Conservation (phyloP, 2,888 invertebrate genomes). For the Diogma glabrata region DNA sequence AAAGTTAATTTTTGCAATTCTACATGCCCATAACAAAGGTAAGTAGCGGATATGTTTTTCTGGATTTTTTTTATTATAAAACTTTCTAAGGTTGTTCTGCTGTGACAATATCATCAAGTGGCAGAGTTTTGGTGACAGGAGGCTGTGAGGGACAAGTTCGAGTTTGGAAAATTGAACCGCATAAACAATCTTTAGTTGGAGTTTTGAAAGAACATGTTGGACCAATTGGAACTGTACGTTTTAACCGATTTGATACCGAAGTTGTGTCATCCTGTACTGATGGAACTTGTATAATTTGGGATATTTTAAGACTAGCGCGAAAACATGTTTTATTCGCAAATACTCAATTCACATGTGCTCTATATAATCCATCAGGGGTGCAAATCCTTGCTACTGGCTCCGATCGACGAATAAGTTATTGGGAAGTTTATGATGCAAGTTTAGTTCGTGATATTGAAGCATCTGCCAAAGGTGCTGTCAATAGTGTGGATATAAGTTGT, state of each 20-base stretch:
- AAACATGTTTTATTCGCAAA: conserved; percentile 79
- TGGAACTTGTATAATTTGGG: conserved; percentile 91
- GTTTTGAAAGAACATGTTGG: conserved; percentile 87
- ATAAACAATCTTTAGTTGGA: conserved; percentile 52
- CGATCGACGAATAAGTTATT: conserved; percentile 77
- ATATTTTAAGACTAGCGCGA: conserved; percentile 53
- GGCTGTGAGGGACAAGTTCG: conserved; percentile 89
- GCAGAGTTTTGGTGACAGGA: conserved; percentile 66
- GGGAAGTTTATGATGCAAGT: conserved; percentile 76
- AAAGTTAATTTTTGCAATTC: conserved; percentile 65
- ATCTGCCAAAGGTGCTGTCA: conserved; percentile 66
- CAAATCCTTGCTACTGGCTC: conserved; percentile 77
- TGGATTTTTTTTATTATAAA: too few relatives aligned
- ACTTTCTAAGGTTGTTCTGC: conserved; percentile 62
- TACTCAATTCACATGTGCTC: conserved; percentile 68
- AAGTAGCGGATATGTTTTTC: too few relatives aligned
- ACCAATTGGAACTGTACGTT: conserved; percentile 69
- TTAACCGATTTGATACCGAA: conserved; percentile 64
- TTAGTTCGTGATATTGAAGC: conserved; percentile 76
- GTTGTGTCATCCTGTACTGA: conserved; percentile 85
- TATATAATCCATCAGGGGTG: conserved; percentile 59
- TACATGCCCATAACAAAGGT: conserved; percentile 82
- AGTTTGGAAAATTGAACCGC: conserved; percentile 62
- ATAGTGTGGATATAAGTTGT: conserved; percentile 62
- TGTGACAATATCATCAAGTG: conserved; percentile 58